Percentiles rank a stretch among this genome's conserved stretches.
Evolutionary conservation across 2,797 vertebrate species (phyloP).

Genomic region (Euthynnus affinis): DNA sequence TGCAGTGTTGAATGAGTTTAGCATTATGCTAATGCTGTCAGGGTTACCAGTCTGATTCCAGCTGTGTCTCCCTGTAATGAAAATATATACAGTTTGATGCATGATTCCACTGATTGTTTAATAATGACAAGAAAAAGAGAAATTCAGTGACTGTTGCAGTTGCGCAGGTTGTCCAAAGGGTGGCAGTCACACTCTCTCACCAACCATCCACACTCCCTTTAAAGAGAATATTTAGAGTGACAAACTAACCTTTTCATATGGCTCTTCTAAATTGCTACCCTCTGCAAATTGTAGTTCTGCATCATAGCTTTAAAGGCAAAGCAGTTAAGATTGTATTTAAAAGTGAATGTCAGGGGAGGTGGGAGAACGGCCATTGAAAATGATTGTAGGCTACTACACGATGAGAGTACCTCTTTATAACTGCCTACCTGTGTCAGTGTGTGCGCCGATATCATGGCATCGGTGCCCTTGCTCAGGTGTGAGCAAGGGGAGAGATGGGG

Average conservation of each 20-base stretch:
- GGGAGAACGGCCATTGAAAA: constrained; percentile 30
- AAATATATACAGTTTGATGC: background rate
- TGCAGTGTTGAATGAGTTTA: background rate
- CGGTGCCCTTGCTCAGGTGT: constrained; percentile 16
- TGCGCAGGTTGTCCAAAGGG: constrained; percentile 53
- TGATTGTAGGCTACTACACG: constrained; percentile 14
- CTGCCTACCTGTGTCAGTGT: constrained; percentile 13
- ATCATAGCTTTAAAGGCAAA: constrained; percentile 61
- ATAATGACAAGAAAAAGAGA: background rate
- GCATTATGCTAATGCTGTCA: background rate
- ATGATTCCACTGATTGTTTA: background rate
- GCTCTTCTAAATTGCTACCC: constrained; percentile 57
- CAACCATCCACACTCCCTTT: background rate
- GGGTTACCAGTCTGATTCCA: background rate
- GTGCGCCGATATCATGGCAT: constrained; percentile 6
- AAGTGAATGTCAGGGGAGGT: constrained; percentile 57
- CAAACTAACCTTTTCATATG: constrained; percentile 61
- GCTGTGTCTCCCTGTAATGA: background rate
- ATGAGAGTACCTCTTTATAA: constrained; percentile 1
- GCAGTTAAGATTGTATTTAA: constrained; percentile 57
- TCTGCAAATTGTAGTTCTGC: constrained; percentile 63
- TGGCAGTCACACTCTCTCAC: constrained; percentile 71
- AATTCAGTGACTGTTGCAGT: constrained; percentile 25
- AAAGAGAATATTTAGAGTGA: constrained; percentile 42
- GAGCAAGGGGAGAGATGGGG: background rate